Evolutionary conservation across 2,113 vertebrate species (phyloP).

Genomic region (Recurvirostra avosetta): DNA sequence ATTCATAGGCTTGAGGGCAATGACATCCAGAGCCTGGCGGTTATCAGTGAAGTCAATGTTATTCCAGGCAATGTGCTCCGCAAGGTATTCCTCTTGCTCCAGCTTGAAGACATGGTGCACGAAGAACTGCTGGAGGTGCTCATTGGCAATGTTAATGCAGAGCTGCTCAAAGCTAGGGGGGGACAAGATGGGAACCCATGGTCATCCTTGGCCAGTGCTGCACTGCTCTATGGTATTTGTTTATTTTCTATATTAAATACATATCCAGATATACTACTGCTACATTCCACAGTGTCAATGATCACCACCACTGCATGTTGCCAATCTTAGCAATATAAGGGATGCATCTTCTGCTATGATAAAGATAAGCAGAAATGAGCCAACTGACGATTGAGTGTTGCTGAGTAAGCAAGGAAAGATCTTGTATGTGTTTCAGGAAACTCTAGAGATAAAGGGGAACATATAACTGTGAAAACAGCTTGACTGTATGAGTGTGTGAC

Average conservation of each 20-base stretch:
- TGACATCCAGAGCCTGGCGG: slow-evolving; percentile 79
- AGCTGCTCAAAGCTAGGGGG: slow-evolving; percentile 92
- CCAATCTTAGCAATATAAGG: background rate
- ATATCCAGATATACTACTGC: background rate
- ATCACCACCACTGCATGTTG: background rate
- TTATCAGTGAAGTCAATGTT: slow-evolving; percentile 89
- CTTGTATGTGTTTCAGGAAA: background rate
- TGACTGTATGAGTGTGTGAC: background rate
- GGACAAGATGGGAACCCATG: background rate
- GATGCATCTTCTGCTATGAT: background rate
- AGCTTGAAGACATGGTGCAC: slow-evolving; percentile 89
- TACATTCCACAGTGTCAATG: background rate
- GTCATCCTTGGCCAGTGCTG: background rate
- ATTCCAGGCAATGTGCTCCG: slow-evolving; percentile 85
- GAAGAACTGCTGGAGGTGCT: slow-evolving; percentile 98
- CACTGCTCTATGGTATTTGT: background rate
- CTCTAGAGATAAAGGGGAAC: background rate
- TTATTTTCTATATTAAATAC: background rate
- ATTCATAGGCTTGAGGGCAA: slow-evolving; percentile 87
- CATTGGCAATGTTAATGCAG: slow-evolving; percentile 97
- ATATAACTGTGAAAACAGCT: background rate
- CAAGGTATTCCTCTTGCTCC: slow-evolving; percentile 91
- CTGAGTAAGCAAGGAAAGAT: background rate
- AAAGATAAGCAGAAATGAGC: background rate
- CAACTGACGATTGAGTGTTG: background rate